Evolutionary conservation across 2,113 vertebrate genomes (phyloP).

Genomic region (Chlamydotis undulata): DNA sequence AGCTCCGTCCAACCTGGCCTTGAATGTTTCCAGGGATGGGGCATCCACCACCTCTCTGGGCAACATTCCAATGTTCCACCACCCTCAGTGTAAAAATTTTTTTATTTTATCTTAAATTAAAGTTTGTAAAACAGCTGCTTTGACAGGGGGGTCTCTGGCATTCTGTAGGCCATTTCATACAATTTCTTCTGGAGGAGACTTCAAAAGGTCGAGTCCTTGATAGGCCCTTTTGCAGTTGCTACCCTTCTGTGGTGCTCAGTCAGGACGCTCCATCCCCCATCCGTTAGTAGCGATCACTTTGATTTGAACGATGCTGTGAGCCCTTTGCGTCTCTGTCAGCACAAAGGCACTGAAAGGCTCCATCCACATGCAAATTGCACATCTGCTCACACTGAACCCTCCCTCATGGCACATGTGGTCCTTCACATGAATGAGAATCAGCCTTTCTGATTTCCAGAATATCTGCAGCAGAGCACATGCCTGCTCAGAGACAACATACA

Average conservation of each 20-base stretch:
- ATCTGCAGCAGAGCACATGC: background rate
- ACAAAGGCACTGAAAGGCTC: background rate
- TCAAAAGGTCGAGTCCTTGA: background rate
- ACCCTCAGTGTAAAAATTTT: too few species aligned
- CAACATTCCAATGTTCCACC: too few species aligned
- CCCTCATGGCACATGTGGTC: background rate
- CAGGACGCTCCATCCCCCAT: background rate
- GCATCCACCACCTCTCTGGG: too few species aligned
- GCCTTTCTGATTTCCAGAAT: background rate
- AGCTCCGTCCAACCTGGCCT: too few species aligned
- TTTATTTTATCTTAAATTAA: background rate
- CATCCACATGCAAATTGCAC: background rate
- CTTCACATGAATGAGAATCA: background rate
- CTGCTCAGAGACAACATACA: background rate
- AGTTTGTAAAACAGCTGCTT: background rate
- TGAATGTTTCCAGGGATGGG: too few species aligned
- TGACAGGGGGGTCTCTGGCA: background rate
- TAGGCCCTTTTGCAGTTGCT: background rate
- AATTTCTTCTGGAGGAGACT: background rate
- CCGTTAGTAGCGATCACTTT: background rate
- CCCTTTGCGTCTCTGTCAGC: background rate
- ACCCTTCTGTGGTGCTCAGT: background rate
- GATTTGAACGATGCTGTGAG: background rate
- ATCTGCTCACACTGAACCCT: background rate
- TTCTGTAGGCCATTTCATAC: background rate